phyloP scores from a whole-genome alignment of 2,888 invertebrate genomes.

The Agonopterix subpropinquella region DNA sequence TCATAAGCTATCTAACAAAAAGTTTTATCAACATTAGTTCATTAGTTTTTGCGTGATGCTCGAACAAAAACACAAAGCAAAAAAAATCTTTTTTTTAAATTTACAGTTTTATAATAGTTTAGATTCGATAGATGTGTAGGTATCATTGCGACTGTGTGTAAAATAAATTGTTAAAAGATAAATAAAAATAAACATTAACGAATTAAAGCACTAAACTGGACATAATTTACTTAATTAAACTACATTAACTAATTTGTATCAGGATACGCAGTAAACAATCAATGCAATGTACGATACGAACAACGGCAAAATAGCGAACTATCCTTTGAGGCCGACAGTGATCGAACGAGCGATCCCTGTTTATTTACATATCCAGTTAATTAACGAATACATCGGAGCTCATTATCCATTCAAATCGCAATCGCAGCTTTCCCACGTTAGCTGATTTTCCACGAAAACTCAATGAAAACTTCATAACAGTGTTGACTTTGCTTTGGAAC shows the following conservation, averaged over 20 bases:
- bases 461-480: constrained; percentile 69
- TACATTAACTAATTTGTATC: constrained; percentile 22
- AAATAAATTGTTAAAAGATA: too few relatives aligned
- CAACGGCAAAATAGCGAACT: constrained; percentile 41
- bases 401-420: constrained; percentile 70
- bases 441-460: constrained; percentile 59
- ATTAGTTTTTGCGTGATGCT: too few relatives aligned
- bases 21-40: too few relatives aligned
- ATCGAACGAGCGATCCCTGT: constrained; percentile 46
- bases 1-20: too few relatives aligned
- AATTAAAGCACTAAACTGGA: too few relatives aligned
- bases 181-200: too few relatives aligned
- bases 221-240: constrained; percentile 12
- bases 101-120: too few relatives aligned
- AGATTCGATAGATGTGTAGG: too few relatives aligned
- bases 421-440: constrained; percentile 58
- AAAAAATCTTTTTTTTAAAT: too few relatives aligned
- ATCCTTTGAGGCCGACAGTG: constrained; percentile 55
- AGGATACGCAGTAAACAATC: constrained; percentile 44
- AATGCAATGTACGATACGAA: constrained; percentile 22
- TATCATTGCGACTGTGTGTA: too few relatives aligned
- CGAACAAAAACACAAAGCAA: too few relatives aligned
- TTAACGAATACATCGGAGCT: constrained; percentile 59
- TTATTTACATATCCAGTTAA: constrained; percentile 69
- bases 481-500: constrained; percentile 67